Evolutionary conservation across 2,113 vertebrate species (phyloP), one percentile per base, ranked within the genome.

Genomic region (Albula glossodonta): DNA sequence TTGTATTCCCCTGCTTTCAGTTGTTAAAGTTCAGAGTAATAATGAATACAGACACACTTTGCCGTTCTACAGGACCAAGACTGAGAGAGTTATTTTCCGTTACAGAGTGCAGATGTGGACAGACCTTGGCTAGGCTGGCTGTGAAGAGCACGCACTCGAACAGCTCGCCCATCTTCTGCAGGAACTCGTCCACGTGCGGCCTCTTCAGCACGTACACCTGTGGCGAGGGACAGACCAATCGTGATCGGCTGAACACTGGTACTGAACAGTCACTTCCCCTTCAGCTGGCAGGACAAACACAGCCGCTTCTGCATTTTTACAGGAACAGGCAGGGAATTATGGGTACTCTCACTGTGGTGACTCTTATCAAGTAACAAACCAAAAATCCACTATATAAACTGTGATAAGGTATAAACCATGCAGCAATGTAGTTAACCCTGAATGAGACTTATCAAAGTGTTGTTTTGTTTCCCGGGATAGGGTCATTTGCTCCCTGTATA

Each of bases 91-190:
- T 60, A 60, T 60, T 56, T 56, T 12, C 56, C 11, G 56, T 60
- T 60, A 10, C 53, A 22, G 60, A 5, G 60, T 22, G 11, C 12
- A 15, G 3, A 70, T n/a, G 51, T 51, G 1, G 74, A 95, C 96
- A 50, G 91, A 99, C 98, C 97, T 99, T 99, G 86, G 98, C 98
- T 85, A 99, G 92, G 90, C 98, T 99, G 93, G 98, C 98, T 84
- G 98, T 99, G 90, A 99, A 99, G 87, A 99, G 97, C 88, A 99
- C 98, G 91, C 98, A 99, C 93, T 99, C 98, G 82, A 99, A 99
- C 41, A 99, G 93, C 90, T 99, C 97, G 78, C 98, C 98, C 98
- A 99, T 99, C 94, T 97, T 97, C 91, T 99, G 97, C 51, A 99
- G 97, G 81, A 99, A 99, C 92, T 98, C 97, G 0, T 99, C 98